Conservation (phyloP, 2,113 vertebrate species). For the Rattus norvegicus region DNA sequence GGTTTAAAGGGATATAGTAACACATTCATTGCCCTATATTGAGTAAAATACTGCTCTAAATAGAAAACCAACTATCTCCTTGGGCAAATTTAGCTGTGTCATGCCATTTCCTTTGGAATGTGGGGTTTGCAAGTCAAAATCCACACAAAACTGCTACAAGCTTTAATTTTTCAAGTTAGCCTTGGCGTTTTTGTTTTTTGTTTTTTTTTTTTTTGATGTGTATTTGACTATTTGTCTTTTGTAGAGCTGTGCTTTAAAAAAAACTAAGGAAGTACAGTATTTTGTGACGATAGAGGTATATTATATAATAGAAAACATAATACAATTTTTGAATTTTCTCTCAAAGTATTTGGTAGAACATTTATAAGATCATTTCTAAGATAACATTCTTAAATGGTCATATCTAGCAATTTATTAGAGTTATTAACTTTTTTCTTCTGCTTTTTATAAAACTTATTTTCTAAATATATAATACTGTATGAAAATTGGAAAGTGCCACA, state of each 20-base stretch:
- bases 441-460: conserved; percentile 1
- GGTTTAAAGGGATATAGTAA: neutral
- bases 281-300: neutral
- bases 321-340: neutral
- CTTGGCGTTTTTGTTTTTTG: neutral
- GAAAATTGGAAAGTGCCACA: neutral
- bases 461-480: neutral
- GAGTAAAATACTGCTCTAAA: neutral
- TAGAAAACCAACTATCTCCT: neutral
- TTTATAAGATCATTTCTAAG: neutral
- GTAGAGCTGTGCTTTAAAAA: neutral
- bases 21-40: neutral
- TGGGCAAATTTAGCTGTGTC: neutral
- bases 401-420: neutral
- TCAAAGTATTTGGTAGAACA: neutral
- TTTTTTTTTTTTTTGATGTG: neutral
- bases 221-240: neutral
- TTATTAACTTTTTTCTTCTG: neutral
- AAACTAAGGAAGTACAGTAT: neutral
- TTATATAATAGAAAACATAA: neutral
- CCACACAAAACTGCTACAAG: neutral
- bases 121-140: neutral
- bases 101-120: neutral
- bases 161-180: neutral
- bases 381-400: neutral